Evolutionary conservation across 2,113 vertebrate species (phyloP).

Genomic region (Melierax canorus): DNA sequence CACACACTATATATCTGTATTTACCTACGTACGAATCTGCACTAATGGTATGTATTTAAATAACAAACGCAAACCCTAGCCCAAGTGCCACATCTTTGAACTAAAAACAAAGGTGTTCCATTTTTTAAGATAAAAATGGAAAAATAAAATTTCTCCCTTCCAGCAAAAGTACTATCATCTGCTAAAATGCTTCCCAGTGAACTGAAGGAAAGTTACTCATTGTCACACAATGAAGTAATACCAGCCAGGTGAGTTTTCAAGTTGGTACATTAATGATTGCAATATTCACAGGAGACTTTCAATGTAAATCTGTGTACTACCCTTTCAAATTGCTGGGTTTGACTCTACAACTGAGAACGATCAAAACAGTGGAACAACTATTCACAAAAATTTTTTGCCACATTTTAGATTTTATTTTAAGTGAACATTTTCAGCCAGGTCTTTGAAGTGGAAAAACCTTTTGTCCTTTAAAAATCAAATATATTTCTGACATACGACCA

Average conservation of each 20-base stretch:
- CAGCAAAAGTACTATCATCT: neutral
- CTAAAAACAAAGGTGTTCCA: neutral
- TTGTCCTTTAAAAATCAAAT: constrained; percentile 49
- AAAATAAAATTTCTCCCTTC: neutral
- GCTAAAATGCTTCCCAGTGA: neutral
- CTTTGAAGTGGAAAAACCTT: neutral
- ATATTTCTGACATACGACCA: constrained; percentile 27
- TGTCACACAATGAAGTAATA: neutral
- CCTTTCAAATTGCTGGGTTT: constrained; percentile 3
- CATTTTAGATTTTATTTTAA: neutral
- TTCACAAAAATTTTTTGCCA: neutral
- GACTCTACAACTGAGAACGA: neutral
- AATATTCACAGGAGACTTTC: neutral
- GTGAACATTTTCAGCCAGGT: neutral
- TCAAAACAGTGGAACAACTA: neutral
- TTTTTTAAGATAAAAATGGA: neutral
- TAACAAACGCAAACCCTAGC: neutral
- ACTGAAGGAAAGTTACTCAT: neutral
- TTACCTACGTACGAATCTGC: neutral
- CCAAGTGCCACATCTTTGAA: neutral
- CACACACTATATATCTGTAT: neutral
- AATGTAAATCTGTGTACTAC: neutral
- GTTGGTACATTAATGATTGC: neutral
- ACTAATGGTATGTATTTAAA: neutral
- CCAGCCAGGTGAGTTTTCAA: neutral